Conservation (phyloP, 2,888 invertebrate genomes). For the Cistogaster globosa region DNA sequence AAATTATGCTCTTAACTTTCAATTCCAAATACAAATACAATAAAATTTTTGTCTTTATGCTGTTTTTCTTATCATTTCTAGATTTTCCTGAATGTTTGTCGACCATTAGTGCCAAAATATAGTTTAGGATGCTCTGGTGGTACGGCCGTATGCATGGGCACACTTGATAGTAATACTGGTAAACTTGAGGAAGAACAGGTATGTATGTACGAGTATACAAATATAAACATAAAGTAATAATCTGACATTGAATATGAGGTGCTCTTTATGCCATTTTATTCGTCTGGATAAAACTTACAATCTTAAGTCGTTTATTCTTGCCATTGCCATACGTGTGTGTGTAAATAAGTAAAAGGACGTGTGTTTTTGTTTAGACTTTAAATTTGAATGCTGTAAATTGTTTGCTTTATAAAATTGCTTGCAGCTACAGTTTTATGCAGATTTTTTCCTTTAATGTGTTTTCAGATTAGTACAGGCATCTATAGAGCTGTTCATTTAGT, state of each 20-base stretch:
- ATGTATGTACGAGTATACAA: conserved; percentile 72
- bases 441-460: no score
- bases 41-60: conserved; percentile 37
- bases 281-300: conserved; percentile 38
- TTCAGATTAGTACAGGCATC: no score
- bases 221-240: background rate
- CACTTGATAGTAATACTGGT: conserved; percentile 76
- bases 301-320: conserved; percentile 59
- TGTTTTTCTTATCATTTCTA: conserved; percentile 62
- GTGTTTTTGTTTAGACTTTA: no score
- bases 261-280: conserved; percentile 7
- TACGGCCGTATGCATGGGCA: conserved; percentile 81
- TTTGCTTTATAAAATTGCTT: no score
- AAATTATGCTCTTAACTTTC: conserved; percentile 48
- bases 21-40: conserved; percentile 49
- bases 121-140: conserved; percentile 82
- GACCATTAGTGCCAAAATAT: conserved; percentile 82
- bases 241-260: background rate
- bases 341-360: background rate
- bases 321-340: conserved; percentile 3
- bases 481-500: no score
- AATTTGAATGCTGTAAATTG: no score
- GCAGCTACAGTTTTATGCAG: no score
- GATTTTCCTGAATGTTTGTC: conserved; percentile 82
- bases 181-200: conserved; percentile 82